A percentile compares a stretch with the other conserved stretches of the same genome.
Conservation (phyloP, 2,888 invertebrate species). For the Melieria omissa region DNA sequence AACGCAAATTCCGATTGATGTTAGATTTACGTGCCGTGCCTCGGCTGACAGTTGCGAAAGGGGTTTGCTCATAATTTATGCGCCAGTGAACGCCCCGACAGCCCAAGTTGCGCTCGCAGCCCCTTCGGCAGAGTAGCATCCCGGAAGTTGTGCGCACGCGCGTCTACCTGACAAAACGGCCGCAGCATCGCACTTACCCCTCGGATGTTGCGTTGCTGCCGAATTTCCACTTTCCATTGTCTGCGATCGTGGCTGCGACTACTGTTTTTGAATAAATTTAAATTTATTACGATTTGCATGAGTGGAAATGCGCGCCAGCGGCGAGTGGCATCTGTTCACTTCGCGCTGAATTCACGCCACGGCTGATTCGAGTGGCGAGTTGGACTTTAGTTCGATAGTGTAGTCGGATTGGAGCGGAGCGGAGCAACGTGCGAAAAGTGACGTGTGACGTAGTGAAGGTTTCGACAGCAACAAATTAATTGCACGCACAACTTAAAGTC, state of each 20-base stretch:
- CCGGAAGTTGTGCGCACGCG: conserved; percentile 7
- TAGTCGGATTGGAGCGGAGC: no score
- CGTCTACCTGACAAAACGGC: conserved; percentile 24
- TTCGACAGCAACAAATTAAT: no score
- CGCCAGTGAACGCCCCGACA: conserved; percentile 59
- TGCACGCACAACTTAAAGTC: no score
- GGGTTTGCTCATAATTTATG: conserved; percentile 61
- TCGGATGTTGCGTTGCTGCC: not conserved
- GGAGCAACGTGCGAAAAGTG: no score
- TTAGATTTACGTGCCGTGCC: conserved; percentile 52
- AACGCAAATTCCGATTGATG: conserved; percentile 57
- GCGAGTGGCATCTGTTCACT: no score
- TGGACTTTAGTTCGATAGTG: no score
- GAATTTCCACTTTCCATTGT: conserved; percentile 16
- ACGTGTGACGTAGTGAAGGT: no score
- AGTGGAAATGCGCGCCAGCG: conserved; percentile 30
- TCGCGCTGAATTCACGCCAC: no score
- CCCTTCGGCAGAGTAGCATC: not conserved
- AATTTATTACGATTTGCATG: conserved; percentile 62
- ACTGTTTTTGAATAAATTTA: conserved; percentile 56
- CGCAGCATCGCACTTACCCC: no score
- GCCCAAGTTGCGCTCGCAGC: not conserved
- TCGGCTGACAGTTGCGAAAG: conserved; percentile 43
- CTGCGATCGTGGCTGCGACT: conserved; percentile 29
- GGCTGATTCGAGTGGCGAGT: no score